Conservation (phyloP, 2,113 vertebrate genomes). For the Campylomormyrus tamandua region DNA sequence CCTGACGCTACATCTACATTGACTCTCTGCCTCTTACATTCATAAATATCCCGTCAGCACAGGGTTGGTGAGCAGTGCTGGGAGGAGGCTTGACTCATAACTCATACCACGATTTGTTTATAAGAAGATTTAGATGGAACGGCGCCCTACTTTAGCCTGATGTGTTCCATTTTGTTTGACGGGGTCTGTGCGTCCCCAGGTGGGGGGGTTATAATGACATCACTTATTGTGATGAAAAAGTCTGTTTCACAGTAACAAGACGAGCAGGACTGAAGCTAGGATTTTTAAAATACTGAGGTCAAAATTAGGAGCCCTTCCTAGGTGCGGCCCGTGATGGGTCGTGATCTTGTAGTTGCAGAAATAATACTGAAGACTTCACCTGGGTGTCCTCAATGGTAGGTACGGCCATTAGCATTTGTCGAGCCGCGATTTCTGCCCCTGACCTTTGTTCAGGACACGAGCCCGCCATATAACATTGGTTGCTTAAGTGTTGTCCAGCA, state of each 20-base stretch:
- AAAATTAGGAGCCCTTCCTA: neutral
- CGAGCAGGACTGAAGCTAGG: neutral
- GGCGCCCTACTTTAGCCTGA: slow-evolving; percentile 32
- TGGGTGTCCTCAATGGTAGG: neutral
- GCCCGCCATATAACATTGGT: neutral
- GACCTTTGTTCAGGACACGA: neutral
- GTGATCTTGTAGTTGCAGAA: neutral
- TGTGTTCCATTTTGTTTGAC: neutral
- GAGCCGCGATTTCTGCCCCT: neutral
- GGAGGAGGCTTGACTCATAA: slow-evolving; percentile 49
- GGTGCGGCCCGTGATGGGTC: neutral
- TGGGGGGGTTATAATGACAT: neutral
- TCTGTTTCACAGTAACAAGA: neutral
- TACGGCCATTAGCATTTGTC: neutral
- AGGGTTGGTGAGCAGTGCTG: slow-evolving; percentile 37
- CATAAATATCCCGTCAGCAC: slow-evolving; percentile 51
- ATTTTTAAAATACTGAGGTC: neutral
- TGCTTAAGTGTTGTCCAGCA: neutral
- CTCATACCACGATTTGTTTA: slow-evolving; percentile 44
- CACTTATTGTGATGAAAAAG: neutral
- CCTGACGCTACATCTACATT: slow-evolving; percentile 50
- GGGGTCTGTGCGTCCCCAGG: neutral
- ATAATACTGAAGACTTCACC: neutral
- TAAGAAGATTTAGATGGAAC: slow-evolving; percentile 40
- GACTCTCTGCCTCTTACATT: slow-evolving; percentile 46